A percentile compares a stretch with the other conserved stretches of the same genome.
These are phyloP conservation scores for Crocodylus rhombifer DNA, from an alignment of 2,797 vertebrate genomes.

Conservation along the genomic window DNA sequence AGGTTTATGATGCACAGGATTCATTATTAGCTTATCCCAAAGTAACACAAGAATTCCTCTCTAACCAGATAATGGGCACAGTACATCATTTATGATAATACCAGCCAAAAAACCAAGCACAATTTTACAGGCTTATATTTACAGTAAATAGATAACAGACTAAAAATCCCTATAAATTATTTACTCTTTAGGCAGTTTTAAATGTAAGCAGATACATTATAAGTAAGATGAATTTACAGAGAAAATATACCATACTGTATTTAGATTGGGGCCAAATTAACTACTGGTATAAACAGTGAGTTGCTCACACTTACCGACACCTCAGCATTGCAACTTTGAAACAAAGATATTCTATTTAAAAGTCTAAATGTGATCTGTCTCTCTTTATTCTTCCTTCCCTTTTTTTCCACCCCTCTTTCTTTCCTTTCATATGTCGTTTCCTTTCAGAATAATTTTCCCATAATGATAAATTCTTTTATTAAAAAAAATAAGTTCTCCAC, in stretches of 20 bases:
- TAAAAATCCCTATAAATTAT: constrained; percentile 52
- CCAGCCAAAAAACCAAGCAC: constrained; percentile 53
- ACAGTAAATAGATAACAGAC: constrained; percentile 62
- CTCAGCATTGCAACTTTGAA: neutral
- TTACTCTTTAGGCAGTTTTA: constrained; percentile 54
- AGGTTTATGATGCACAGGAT: constrained; percentile 24
- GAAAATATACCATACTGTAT: neutral
- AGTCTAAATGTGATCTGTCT: neutral
- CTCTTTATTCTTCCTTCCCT: neutral
- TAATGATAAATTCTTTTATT: neutral
- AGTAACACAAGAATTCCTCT: constrained; percentile 68
- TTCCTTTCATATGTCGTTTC: neutral
- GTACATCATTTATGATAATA: neutral
- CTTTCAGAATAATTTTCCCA: neutral
- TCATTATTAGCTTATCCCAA: constrained; percentile 55
- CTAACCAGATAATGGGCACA: constrained; percentile 51
- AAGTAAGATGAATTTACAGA: constrained; percentile 25
- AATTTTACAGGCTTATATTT: constrained; percentile 46
- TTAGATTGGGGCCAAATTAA: neutral
- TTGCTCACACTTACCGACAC: rapidly evolving
- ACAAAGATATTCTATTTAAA: neutral
- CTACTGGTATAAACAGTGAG: neutral
- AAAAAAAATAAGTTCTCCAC: neutral
- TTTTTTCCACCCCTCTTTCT: neutral
- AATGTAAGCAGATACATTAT: constrained; percentile 36